Evolutionary conservation across 2,888 invertebrate species (phyloP), one percentile per base, ranked within the genome.

Genomic region (Parnassius glacialis): DNA sequence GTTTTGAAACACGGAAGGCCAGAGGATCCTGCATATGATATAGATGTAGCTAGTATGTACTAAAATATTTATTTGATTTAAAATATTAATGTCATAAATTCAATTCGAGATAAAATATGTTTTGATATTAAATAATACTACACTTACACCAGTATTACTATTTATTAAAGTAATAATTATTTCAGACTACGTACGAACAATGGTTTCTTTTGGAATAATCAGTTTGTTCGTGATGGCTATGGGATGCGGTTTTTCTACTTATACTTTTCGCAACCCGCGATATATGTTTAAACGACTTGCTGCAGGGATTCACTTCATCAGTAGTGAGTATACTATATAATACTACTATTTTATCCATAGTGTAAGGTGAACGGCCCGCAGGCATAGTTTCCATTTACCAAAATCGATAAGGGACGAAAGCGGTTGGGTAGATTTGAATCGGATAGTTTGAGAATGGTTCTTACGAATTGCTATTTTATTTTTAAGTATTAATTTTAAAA

Each of bases 221-320:
- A 95, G 95, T 65, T 81, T 97, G 62, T 93, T 96, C 68, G 93
- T 97, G 51, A 96, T 97, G 95, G 83, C 94, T 52, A 94, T 97
- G 94, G 96, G 96, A 0, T 94, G 95, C 58, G 93, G 94, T 2
- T 97, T 97, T 82, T 96, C 97, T 9, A 93, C 95, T 67, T 97
- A 97, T 80, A 96, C 97, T 13, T 95, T 97, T 80, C 92, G 93
- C 69, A 95, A 97, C 78, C 96, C 96, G 3, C 93, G 97, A 5
- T 97, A 97, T 81, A 97, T 96, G 94, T 97, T 96, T 89, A 97
- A 97, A 80, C 92, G 97, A 47, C 92, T 97, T 34, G 96, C 97
- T 3, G 96, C 96, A 0, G 95, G 96, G 20, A 95, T 97, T 65
- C 96, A 97, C 78, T 94, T 97, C 73, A 95, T 97, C 64, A 94